Percentiles rank a stretch among this genome's conserved stretches.
These are phyloP conservation scores for Menidia beryllina DNA, from an alignment of 2,113 vertebrate genomes.

Conservation along the genomic window DNA sequence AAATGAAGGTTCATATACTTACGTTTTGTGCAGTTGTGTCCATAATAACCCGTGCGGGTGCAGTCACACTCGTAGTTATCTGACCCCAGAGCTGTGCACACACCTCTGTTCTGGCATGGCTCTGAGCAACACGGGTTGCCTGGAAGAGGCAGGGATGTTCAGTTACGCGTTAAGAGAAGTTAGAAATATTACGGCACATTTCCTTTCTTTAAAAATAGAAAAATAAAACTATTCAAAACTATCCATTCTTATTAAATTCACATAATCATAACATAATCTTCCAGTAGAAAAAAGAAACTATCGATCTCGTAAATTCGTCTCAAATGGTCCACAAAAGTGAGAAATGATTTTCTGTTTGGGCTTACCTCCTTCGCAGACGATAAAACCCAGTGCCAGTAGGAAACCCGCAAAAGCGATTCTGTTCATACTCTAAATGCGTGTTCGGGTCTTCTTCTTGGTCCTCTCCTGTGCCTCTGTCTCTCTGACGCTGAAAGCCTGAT, in stretches of 20 bases:
- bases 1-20: constrained; percentile 67
- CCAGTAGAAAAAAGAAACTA: not conserved
- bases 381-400: constrained; percentile 65
- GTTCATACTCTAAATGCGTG: constrained; percentile 67
- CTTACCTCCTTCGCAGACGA: constrained; percentile 76
- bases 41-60: constrained; percentile 90
- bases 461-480: not conserved
- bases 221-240: too few relatives aligned
- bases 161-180: not conserved
- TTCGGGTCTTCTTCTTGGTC: not conserved
- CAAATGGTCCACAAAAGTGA: not conserved
- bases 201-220: too few relatives aligned
- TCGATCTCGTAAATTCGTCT: not conserved
- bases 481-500: not conserved
- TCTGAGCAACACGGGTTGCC: constrained; percentile 93
- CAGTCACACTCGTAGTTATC: constrained; percentile 92
- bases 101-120: constrained; percentile 93
- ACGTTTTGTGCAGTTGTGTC: constrained; percentile 92
- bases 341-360: not conserved
- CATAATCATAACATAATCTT: not conserved
- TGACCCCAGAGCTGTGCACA: constrained; percentile 83
- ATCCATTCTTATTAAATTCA: too few relatives aligned
- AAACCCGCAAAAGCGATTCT: constrained; percentile 45
- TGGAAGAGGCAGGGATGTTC: constrained; percentile 41
- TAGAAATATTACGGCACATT: not conserved